phyloP scores from a whole-genome alignment of 2,888 invertebrate species.

The Linnaemya tessellans region DNA sequence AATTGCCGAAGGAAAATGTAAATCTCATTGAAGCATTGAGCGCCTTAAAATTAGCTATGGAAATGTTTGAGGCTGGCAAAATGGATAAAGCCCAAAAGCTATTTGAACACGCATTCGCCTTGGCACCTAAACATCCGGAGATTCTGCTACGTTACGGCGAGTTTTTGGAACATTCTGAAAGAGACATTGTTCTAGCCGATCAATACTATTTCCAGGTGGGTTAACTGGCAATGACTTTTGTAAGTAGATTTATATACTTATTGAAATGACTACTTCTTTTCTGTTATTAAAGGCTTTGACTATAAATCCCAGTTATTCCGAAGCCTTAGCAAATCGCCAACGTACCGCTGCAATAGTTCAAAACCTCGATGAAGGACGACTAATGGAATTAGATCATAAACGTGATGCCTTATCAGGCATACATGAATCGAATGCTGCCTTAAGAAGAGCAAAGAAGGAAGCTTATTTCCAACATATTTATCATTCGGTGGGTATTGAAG shows the following conservation, averaged over 20 bases:
- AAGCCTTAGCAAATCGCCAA: slow-evolving; percentile 91
- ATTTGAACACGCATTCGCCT: slow-evolving; percentile 94
- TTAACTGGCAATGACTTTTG: not conserved
- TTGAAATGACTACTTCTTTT: not conserved
- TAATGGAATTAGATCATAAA: slow-evolving; percentile 89
- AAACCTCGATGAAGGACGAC: slow-evolving; percentile 89
- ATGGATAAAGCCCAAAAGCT: slow-evolving; percentile 92
- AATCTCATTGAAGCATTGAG: slow-evolving; percentile 89
- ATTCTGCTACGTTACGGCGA: slow-evolving; percentile 96
- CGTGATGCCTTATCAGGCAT: slow-evolving; percentile 91
- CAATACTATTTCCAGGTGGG: slow-evolving; percentile 91
- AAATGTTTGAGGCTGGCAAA: slow-evolving; percentile 92
- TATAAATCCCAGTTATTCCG: slow-evolving; percentile 91
- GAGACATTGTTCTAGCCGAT: slow-evolving; percentile 95
- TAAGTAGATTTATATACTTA: not conserved
- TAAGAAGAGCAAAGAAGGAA: slow-evolving; percentile 95
- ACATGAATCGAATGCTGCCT: slow-evolving; percentile 90
- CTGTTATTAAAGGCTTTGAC: slow-evolving; percentile 86
- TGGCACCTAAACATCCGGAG: slow-evolving; percentile 96
- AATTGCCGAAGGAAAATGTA: slow-evolving; percentile 75
- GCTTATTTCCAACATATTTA: slow-evolving; percentile 98
- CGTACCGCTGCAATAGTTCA: slow-evolving; percentile 95
- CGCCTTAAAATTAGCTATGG: slow-evolving; percentile 92
- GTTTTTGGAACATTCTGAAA: slow-evolving; percentile 92
- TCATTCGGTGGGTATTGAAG: slow-evolving; percentile 98